Percentiles rank a stretch among this genome's conserved stretches.
phyloP scores from a whole-genome alignment of 2,888 invertebrate genomes.

The Heliconius aoede region DNA sequence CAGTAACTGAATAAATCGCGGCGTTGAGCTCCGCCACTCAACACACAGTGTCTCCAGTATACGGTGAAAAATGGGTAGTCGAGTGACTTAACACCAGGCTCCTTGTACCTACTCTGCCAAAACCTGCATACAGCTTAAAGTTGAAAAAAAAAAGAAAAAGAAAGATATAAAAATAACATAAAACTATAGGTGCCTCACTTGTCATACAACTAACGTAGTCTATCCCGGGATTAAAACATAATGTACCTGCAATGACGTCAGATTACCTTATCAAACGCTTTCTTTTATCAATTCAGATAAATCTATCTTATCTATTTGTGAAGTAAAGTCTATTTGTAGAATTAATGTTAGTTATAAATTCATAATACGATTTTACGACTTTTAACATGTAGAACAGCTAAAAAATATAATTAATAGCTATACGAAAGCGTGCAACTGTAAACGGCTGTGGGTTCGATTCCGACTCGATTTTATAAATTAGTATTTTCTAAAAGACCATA shows the following conservation, averaged over 20 bases:
- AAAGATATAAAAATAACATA: not conserved
- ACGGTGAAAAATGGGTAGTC: too few relatives aligned
- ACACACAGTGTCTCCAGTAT: too few relatives aligned
- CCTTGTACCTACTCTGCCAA: too few relatives aligned
- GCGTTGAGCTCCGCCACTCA: too few relatives aligned
- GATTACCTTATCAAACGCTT: slow-evolving; percentile 15
- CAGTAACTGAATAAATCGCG: too few relatives aligned
- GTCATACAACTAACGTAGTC: not conserved
- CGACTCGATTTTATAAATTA: too few relatives aligned
- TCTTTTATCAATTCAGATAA: slow-evolving; percentile 19
- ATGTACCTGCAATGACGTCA: slow-evolving; percentile 34
- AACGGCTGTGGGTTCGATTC: too few relatives aligned
- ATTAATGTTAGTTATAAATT: not conserved
- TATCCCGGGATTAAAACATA: not conserved
- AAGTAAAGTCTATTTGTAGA: slow-evolving; percentile 3
- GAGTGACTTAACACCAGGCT: too few relatives aligned
- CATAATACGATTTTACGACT: not conserved
- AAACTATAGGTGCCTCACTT: not conserved
- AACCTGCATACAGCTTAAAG: not conserved
- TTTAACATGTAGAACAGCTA: not conserved
- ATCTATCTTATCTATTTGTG: slow-evolving; percentile 26
- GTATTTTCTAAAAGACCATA: too few relatives aligned
- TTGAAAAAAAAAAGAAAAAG: not conserved
- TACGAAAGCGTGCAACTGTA: too few relatives aligned
- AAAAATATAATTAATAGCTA: not conserved